phyloP scores from a whole-genome alignment of 2,113 vertebrate species.

The Coreoperca whiteheadi region DNA sequence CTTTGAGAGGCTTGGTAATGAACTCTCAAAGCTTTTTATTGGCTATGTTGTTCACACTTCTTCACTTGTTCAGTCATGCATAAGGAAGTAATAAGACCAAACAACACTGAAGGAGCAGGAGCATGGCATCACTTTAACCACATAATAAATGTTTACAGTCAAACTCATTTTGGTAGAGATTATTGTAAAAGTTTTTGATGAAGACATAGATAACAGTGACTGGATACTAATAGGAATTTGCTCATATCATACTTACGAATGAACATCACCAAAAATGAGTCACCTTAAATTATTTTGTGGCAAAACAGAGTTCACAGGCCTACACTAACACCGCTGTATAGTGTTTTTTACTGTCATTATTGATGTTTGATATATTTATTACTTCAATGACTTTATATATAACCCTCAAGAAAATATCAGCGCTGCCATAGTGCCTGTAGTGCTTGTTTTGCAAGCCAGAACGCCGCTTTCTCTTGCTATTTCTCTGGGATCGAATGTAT shows the following conservation, averaged over 20 bases:
- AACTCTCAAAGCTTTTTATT: conserved; percentile 18
- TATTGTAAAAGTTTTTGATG: not conserved
- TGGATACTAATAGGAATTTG: not conserved
- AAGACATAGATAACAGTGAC: not conserved
- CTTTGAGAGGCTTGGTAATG: conserved; percentile 27
- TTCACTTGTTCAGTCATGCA: conserved; percentile 14
- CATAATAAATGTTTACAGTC: conserved; percentile 20
- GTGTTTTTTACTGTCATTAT: not conserved
- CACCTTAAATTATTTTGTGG: not conserved
- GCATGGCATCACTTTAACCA: not conserved
- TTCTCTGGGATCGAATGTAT: too few relatives aligned
- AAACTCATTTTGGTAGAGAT: not conserved
- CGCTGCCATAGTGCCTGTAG: too few relatives aligned
- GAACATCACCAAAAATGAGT: not conserved
- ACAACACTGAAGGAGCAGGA: not conserved
- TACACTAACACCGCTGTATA: not conserved
- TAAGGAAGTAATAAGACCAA: conserved; percentile 20
- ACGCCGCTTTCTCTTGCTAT: too few relatives aligned
- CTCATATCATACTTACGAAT: not conserved
- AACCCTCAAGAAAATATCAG: not conserved
- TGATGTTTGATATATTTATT: not conserved
- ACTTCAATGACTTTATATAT: not conserved
- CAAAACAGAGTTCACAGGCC: too few relatives aligned
- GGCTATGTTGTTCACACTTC: conserved; percentile 2
- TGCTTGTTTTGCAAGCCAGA: too few relatives aligned